A percentile compares a stretch with the other conserved stretches of the same genome.
phyloP scores from a whole-genome alignment of 1,140 invertebrate species.

The Hyles vespertilio region DNA sequence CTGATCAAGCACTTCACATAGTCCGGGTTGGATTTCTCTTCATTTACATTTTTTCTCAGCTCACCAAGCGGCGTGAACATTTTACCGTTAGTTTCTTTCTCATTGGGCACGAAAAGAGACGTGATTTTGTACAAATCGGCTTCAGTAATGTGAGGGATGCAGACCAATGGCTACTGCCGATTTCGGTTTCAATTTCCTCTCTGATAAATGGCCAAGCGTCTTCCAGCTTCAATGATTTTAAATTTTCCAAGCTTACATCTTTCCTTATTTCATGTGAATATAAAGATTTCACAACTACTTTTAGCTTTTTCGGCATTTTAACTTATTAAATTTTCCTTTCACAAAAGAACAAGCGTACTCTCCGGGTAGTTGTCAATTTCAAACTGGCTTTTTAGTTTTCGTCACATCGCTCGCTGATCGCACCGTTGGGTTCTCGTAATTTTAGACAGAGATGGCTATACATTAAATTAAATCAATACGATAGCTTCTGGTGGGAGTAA shows the following conservation, averaged over 20 bases:
- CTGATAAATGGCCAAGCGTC: constrained; percentile 74
- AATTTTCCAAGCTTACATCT: constrained; percentile 64
- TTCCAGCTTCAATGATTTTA: constrained; percentile 69
- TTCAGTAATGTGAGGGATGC: constrained; percentile 73
- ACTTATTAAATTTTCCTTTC: constrained; percentile 13
- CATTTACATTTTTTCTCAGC: constrained; percentile 62
- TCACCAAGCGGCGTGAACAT: constrained; percentile 68
- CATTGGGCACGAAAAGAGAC: constrained; percentile 66
- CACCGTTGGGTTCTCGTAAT: too few species aligned
- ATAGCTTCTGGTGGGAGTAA: too few species aligned
- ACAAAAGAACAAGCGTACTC: constrained; percentile 15
- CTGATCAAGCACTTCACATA: constrained; percentile 59
- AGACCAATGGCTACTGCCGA: constrained; percentile 68
- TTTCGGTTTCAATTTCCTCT: constrained; percentile 73
- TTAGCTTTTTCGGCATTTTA: constrained; percentile 72
- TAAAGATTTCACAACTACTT: constrained; percentile 68
- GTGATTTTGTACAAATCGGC: constrained; percentile 67
- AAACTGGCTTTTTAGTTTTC: constrained; percentile 30
- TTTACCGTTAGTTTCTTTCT: constrained; percentile 64
- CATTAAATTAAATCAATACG: too few species aligned
- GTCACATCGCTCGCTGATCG: too few species aligned
- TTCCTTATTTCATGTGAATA: constrained; percentile 72
- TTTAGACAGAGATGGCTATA: too few species aligned
- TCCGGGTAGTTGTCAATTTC: constrained; percentile 22
- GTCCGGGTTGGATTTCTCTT: constrained; percentile 52